phyloP scores from a whole-genome alignment of 2,113 vertebrate genomes.

The Turnix velox region DNA sequence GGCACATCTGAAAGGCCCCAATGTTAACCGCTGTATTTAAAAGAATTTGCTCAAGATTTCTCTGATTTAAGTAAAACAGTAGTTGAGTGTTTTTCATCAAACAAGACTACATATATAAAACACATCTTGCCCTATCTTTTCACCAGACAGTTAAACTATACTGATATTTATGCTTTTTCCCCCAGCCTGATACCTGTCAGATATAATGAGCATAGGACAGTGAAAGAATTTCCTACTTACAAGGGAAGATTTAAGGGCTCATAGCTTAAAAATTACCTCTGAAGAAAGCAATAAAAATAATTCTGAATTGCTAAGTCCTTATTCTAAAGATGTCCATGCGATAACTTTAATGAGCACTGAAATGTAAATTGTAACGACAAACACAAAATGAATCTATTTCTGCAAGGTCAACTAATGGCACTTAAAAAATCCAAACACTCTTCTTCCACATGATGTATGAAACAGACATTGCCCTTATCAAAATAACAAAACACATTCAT shows the following conservation, averaged over 20 bases:
- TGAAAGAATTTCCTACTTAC: slow-evolving; percentile 14
- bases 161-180: background rate
- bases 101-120: background rate
- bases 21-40: background rate
- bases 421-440: background rate
- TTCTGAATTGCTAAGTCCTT: background rate
- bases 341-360: background rate
- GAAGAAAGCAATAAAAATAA: background rate
- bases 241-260: background rate
- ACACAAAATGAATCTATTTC: background rate
- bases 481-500: background rate
- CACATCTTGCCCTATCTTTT: background rate
- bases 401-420: background rate
- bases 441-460: background rate
- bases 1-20: background rate
- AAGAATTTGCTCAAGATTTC: background rate
- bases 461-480: background rate
- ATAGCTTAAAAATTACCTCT: background rate
- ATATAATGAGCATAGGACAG: background rate
- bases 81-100: background rate
- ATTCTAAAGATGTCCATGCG: background rate
- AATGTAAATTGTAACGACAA: background rate
- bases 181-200: background rate
- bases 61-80: background rate
- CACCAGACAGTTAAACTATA: background rate